These are phyloP conservation scores for Xylocampa areola DNA, from an alignment of 2,888 invertebrate genomes.

Conservation along the genomic window DNA sequence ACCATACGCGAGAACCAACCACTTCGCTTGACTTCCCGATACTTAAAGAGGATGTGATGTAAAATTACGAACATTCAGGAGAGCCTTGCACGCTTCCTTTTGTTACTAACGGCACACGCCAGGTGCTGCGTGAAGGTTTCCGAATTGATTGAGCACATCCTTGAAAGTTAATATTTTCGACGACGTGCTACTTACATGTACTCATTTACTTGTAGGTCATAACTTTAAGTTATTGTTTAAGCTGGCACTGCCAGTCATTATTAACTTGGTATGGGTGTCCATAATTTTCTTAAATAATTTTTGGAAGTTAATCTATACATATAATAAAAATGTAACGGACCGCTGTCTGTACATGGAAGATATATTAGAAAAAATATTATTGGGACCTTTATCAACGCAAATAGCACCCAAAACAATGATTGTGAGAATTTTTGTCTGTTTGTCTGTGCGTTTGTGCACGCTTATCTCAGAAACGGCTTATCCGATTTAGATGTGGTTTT, in stretches of 20 bases:
- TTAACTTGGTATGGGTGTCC: conserved; percentile 25
- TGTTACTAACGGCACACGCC: conserved; percentile 23
- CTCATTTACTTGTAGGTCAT: conserved; percentile 30
- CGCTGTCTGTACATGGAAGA: too few relatives aligned
- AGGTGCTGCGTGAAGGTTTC: conserved; percentile 43
- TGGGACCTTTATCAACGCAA: too few relatives aligned
- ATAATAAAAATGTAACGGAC: too few relatives aligned
- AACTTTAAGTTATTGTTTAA: conserved; percentile 16
- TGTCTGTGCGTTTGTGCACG: too few relatives aligned
- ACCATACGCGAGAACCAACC: conserved; percentile 39
- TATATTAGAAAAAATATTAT: too few relatives aligned
- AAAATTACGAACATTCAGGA: conserved; percentile 42
- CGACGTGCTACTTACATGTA: conserved; percentile 19
- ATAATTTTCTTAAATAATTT: conserved; percentile 13
- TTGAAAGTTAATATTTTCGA: conserved; percentile 46
- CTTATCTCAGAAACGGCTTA: too few relatives aligned
- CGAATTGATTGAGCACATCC: conserved; percentile 44
- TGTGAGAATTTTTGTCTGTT: too few relatives aligned
- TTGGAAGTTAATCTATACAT: too few relatives aligned
- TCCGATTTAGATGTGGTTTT: too few relatives aligned
- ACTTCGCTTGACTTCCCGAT: conserved; percentile 52
- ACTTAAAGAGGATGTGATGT: conserved; percentile 51
- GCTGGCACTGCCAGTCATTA: not conserved
- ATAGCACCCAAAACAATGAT: too few relatives aligned
- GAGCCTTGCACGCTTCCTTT: conserved; percentile 61